These are phyloP conservation scores for Horisme vitalbata DNA, from an alignment of 2,888 invertebrate genomes.

Conservation along the genomic window DNA sequence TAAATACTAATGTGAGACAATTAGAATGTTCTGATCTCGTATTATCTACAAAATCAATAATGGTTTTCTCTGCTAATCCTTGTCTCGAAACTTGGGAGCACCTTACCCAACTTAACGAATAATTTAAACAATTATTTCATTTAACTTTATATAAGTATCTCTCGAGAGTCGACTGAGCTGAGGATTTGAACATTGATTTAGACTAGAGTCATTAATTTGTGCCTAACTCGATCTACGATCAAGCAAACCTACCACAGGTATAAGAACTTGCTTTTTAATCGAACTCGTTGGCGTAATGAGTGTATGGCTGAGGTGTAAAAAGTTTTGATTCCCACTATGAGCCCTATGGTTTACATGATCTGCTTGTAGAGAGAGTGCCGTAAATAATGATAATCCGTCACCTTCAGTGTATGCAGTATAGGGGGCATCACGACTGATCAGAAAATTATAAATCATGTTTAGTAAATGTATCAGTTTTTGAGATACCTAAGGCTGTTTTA, in stretches of 20 bases:
- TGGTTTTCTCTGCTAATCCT: conserved; percentile 10
- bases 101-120: conserved; percentile 17
- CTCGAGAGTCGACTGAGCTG: conserved; percentile 19
- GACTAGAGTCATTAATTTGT: conserved; percentile 39
- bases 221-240: conserved; percentile 38
- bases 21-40: conserved; percentile 4
- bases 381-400: too few species aligned
- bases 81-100: conserved; percentile 17
- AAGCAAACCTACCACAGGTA: conserved; percentile 11
- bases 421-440: too few species aligned
- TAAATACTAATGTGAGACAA: conserved; percentile 3
- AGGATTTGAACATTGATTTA: conserved; percentile 31
- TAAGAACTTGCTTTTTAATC: too few species aligned
- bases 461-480: too few species aligned
- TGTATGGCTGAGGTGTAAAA: too few species aligned
- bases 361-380: too few species aligned
- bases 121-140: conserved; percentile 23
- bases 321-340: too few species aligned
- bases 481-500: too few species aligned
- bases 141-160: conserved; percentile 13
- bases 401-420: too few species aligned
- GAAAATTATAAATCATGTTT: too few species aligned
- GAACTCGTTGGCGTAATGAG: too few species aligned
- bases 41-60: conserved; percentile 21
- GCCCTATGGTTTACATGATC: too few species aligned